These are phyloP conservation scores for Gallinago media DNA, from an alignment of 2,113 vertebrate species.

Conservation along the genomic window DNA sequence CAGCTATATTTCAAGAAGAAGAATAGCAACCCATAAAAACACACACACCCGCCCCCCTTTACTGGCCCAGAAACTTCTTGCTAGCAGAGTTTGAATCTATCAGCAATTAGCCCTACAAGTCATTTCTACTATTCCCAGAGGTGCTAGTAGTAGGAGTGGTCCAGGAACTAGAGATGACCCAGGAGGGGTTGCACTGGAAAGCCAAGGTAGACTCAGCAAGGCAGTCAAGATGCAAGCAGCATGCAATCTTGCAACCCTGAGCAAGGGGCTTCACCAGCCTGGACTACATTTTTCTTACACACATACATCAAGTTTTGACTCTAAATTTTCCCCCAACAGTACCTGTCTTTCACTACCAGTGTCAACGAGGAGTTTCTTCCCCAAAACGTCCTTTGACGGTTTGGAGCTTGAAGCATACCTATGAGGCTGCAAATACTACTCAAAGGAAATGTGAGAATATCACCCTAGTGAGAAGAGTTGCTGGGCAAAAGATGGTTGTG, in stretches of 20 bases:
- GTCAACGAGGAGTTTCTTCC: background rate
- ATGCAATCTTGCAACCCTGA: background rate
- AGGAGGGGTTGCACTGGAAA: background rate
- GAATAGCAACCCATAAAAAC: background rate
- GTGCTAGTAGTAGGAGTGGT: background rate
- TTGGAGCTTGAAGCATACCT: background rate
- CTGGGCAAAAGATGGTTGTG: background rate
- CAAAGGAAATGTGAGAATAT: background rate
- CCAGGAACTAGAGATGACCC: background rate
- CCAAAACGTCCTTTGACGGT: background rate
- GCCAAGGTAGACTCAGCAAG: background rate
- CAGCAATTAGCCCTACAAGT: background rate
- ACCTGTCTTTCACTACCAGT: background rate
- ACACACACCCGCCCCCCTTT: background rate
- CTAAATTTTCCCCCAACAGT: background rate
- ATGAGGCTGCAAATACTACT: background rate
- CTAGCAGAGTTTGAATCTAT: background rate
- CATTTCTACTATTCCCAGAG: background rate
- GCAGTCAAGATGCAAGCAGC: background rate
- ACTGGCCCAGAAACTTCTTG: background rate
- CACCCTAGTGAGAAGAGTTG: background rate
- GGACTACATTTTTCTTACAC: background rate
- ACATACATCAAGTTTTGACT: background rate
- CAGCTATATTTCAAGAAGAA: background rate
- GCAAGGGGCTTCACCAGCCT: background rate